These are phyloP conservation scores for Acinonyx jubatus DNA, from an alignment of 2,113 vertebrate genomes.

Conservation along the genomic window DNA sequence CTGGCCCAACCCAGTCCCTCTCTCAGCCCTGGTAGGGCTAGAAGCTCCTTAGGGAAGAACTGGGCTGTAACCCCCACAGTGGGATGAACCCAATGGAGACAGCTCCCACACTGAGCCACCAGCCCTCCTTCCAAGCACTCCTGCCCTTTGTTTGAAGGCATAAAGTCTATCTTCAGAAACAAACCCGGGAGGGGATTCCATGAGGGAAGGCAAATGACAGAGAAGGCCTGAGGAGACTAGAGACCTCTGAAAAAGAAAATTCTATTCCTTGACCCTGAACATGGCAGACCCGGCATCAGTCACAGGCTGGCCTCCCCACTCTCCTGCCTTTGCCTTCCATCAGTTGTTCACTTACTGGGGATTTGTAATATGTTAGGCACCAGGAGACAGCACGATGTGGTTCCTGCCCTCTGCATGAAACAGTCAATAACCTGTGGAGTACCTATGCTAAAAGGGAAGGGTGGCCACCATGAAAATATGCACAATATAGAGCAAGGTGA, in stretches of 20 bases:
- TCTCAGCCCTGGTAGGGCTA: not conserved
- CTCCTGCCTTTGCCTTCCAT: not conserved
- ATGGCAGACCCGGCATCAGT: not conserved
- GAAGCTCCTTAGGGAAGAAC: not conserved
- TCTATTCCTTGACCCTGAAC: not conserved
- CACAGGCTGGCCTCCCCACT: not conserved
- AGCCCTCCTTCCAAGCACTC: not conserved
- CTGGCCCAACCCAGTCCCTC: not conserved
- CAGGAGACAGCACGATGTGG: not conserved
- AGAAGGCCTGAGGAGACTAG: not conserved
- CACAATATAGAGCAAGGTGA: not conserved
- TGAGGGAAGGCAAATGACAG: not conserved
- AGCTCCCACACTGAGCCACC: not conserved
- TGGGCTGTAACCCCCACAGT: not conserved
- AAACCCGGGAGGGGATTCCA: not conserved
- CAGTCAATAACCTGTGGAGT: not conserved
- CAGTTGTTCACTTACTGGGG: not conserved
- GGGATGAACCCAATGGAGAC: accelerated
- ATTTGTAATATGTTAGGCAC: not conserved
- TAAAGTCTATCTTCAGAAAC: not conserved
- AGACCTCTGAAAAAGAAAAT: not conserved
- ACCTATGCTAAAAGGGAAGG: not conserved
- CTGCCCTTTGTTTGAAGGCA: not conserved
- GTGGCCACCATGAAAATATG: not conserved
- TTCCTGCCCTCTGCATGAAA: not conserved